Evolutionary conservation across 1,140 invertebrate genomes (phyloP).

Genomic region (Anthonomus grandis): DNA sequence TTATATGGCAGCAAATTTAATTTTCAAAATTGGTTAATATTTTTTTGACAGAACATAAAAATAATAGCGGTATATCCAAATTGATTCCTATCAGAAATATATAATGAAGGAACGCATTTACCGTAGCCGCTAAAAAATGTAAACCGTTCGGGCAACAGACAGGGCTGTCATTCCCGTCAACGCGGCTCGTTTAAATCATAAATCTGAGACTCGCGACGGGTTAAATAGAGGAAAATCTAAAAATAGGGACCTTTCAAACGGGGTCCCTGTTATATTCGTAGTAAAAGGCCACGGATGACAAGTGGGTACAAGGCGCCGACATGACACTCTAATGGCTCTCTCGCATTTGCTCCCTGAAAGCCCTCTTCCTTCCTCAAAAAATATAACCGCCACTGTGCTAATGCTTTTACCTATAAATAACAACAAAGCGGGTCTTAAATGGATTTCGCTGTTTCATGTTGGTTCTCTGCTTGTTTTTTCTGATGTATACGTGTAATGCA

Average conservation of each 20-base stretch:
- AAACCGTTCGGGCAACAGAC: constrained; percentile 16
- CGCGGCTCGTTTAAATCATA: constrained; percentile 15
- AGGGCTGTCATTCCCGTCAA: constrained; percentile 16
- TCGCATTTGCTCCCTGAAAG: constrained; percentile 29
- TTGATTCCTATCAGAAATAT: too few relatives aligned
- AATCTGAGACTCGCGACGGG: not conserved
- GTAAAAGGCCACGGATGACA: constrained; percentile 33
- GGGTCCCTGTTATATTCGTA: constrained; percentile 1
- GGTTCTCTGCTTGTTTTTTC: constrained; percentile 6
- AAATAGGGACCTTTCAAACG: constrained; percentile 23
- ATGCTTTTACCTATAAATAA: constrained; percentile 30
- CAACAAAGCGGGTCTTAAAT: constrained; percentile 23
- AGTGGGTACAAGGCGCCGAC: constrained; percentile 34
- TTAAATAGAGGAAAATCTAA: constrained; percentile 17
- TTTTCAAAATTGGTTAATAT: too few relatives aligned
- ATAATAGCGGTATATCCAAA: too few relatives aligned
- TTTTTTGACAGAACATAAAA: too few relatives aligned
- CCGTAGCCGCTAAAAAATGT: constrained; percentile 18
- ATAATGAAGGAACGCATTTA: too few relatives aligned
- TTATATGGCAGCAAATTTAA: too few relatives aligned
- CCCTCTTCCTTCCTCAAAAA: constrained; percentile 22
- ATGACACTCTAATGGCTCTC: constrained; percentile 35
- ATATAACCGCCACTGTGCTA: constrained; percentile 32
- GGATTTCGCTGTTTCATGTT: constrained; percentile 22
- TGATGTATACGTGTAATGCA: not conserved